These are phyloP conservation scores for Mustelus asterias DNA, from an alignment of 2,113 vertebrate genomes.

Conservation along the genomic window DNA sequence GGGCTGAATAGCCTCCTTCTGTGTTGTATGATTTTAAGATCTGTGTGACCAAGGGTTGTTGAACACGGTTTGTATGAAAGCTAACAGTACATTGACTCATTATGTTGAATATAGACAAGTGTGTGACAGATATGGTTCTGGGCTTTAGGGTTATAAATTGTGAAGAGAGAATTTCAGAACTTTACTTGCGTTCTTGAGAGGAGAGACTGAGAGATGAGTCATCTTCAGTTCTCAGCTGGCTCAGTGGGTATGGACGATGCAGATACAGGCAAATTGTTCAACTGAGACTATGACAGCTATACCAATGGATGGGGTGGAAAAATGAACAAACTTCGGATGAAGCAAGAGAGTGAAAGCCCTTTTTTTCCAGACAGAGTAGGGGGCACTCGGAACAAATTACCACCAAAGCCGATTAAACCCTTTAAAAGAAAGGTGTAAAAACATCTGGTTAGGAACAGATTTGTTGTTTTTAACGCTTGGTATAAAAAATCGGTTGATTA, in stretches of 20 bases:
- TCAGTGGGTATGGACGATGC: no score
- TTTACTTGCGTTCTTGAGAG: background rate
- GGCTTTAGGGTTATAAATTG: background rate
- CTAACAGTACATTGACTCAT: background rate
- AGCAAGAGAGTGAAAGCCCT: background rate
- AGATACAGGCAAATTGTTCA: background rate
- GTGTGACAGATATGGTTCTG: background rate
- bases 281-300: background rate
- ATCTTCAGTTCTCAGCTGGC: background rate
- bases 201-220: background rate
- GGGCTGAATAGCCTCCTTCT: background rate
- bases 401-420: background rate
- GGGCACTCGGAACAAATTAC: background rate
- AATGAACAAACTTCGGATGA: background rate
- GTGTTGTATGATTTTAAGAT: background rate
- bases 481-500: background rate
- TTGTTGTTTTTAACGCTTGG: background rate
- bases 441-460: background rate
- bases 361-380: background rate
- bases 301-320: background rate
- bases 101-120: background rate
- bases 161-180: background rate
- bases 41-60: background rate
- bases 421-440: constrained; percentile 13
- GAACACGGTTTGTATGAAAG: background rate